Evolutionary conservation across 2,888 invertebrate species (phyloP).

Genomic region (Drosophila mayaguana): DNA sequence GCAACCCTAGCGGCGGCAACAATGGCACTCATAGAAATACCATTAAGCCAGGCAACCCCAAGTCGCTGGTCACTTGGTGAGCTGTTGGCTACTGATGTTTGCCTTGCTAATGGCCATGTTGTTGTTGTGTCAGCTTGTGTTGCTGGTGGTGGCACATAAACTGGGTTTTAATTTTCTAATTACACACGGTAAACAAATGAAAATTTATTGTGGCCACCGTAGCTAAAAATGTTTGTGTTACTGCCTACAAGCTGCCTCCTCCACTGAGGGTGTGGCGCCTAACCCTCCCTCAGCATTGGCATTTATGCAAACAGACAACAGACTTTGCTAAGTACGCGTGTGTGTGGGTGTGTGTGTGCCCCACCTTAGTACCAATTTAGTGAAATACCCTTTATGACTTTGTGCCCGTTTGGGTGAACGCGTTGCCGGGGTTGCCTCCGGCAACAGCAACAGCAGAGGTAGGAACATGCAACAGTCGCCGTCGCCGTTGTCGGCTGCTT

Average conservation of each 20-base stretch:
- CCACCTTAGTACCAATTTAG: constrained; percentile 52
- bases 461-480: constrained; percentile 58
- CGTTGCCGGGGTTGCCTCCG: constrained; percentile 34
- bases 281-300: constrained; percentile 33
- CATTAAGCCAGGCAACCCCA: constrained; percentile 24
- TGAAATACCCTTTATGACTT: constrained; percentile 50
- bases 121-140: constrained; percentile 30
- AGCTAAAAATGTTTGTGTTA: constrained; percentile 42
- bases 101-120: constrained; percentile 47
- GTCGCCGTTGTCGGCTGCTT: constrained; percentile 36
- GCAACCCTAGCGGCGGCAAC: constrained; percentile 24
- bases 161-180: constrained; percentile 81
- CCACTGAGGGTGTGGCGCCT: constrained; percentile 23
- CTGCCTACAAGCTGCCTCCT: constrained; percentile 22
- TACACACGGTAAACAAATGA: constrained; percentile 80
- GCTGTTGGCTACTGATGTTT: constrained; percentile 37
- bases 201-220: constrained; percentile 72
- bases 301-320: constrained; percentile 63
- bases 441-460: constrained; percentile 9
- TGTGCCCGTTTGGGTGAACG: constrained; percentile 27
- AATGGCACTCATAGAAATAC: constrained; percentile 18
- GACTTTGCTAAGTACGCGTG: constrained; percentile 17
- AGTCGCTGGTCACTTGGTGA: constrained; percentile 60
- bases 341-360: constrained; percentile 25
- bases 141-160: constrained; percentile 63